Conservation (phyloP, 2,888 invertebrate species). For the Diaprepes abbreviatus region DNA sequence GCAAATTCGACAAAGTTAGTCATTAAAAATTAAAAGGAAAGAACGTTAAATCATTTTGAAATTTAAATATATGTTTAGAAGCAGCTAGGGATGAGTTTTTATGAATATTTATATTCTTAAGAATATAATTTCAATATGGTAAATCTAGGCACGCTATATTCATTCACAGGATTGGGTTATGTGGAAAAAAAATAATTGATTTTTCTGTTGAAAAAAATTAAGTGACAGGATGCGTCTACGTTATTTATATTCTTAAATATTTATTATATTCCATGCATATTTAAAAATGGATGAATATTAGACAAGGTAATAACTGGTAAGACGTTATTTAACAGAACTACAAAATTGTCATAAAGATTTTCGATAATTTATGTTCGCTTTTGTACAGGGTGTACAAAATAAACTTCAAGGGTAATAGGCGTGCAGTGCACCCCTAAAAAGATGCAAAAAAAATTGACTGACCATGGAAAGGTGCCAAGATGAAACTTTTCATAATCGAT, state of each 20-base stretch:
- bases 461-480: no score
- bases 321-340: no score
- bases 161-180: not conserved
- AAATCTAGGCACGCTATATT: not conserved
- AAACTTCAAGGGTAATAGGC: no score
- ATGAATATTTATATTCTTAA: constrained; percentile 40
- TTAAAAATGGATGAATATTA: not conserved
- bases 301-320: no score
- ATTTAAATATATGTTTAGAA: constrained; percentile 41
- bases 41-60: constrained; percentile 45
- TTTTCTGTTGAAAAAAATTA: not conserved
- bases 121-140: constrained; percentile 42
- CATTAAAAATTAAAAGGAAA: constrained; percentile 45
- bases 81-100: constrained; percentile 17
- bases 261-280: not conserved
- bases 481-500: no score
- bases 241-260: not conserved
- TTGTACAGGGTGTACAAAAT: no score
- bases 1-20: constrained; percentile 40
- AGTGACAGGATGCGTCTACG: not conserved
- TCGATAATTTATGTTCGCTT: no score
- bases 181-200: constrained; percentile 8
- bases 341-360: no score
- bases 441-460: no score
- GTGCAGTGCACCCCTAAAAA: no score